Evolutionary conservation across 2,113 vertebrate genomes (phyloP).

Genomic region (Macrotis lagotis): DNA sequence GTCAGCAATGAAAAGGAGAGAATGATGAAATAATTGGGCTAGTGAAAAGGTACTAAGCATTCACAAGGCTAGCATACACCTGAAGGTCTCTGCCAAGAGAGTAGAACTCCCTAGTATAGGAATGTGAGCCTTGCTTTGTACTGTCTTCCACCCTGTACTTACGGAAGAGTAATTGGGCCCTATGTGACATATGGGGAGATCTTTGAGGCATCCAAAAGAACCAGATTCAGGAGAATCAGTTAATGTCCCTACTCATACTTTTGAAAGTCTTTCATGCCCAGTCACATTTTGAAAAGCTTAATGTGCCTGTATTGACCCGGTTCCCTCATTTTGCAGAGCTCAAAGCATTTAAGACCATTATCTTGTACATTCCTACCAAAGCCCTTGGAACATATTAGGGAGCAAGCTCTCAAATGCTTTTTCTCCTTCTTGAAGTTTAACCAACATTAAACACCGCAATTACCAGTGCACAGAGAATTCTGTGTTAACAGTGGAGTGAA

Average conservation of each 20-base stretch:
- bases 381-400: neutral
- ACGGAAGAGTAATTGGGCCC: slow-evolving; percentile 33
- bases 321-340: slow-evolving; percentile 2
- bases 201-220: slow-evolving; percentile 23
- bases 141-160: neutral
- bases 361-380: neutral
- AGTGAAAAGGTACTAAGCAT: slow-evolving; percentile 36
- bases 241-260: neutral
- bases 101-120: slow-evolving; percentile 22
- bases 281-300: slow-evolving; percentile 6
- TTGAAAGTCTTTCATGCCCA: slow-evolving; percentile 21
- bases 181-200: neutral
- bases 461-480: slow-evolving; percentile 26
- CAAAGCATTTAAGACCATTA: slow-evolving; percentile 11
- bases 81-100: slow-evolving; percentile 29
- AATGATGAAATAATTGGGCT: slow-evolving; percentile 59
- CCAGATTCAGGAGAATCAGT: slow-evolving; percentile 30
- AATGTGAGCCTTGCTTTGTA: slow-evolving; percentile 61
- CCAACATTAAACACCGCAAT: slow-evolving; percentile 23
- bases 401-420: slow-evolving; percentile 4
- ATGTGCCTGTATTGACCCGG: slow-evolving; percentile 8
- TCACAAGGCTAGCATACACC: slow-evolving; percentile 51
- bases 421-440: slow-evolving; percentile 41
- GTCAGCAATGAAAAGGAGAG: slow-evolving; percentile 63
- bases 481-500: slow-evolving; percentile 28